Evolutionary conservation across 2,113 vertebrate species (phyloP).

Genomic region (Heterotis niloticus): DNA sequence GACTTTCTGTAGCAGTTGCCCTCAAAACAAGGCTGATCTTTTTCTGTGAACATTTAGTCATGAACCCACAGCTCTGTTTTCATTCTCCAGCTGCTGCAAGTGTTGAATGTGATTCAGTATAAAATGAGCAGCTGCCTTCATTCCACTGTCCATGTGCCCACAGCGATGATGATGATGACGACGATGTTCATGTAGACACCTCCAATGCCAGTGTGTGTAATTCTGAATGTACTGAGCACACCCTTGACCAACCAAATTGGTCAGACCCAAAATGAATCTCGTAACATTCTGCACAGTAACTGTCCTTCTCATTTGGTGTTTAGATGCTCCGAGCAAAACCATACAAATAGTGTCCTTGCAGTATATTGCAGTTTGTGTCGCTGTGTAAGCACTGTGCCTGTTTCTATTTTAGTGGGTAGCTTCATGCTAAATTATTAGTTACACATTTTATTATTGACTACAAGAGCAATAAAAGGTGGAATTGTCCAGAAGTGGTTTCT

Average conservation of each 20-base stretch:
- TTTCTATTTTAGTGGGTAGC: conserved; percentile 64
- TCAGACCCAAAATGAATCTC: conserved; percentile 8
- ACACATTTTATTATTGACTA: conserved; percentile 78
- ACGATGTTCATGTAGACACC: too few relatives aligned
- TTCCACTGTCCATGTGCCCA: too few relatives aligned
- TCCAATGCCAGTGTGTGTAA: not conserved
- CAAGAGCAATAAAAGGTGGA: conserved; percentile 90
- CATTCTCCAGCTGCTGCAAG: too few relatives aligned
- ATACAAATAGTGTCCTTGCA: conserved; percentile 60
- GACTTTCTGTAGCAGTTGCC: too few relatives aligned
- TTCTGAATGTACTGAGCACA: conserved; percentile 6
- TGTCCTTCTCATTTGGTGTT: conserved; percentile 51
- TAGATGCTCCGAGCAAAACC: conserved; percentile 58
- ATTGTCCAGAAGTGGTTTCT: conserved; percentile 53
- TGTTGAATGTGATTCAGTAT: too few relatives aligned
- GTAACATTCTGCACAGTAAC: conserved; percentile 30
- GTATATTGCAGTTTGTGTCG: conserved; percentile 66
- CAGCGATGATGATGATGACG: too few relatives aligned
- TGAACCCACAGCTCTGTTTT: too few relatives aligned
- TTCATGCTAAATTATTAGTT: conserved; percentile 73
- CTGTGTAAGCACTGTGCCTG: conserved; percentile 66
- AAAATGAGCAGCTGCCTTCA: too few relatives aligned
- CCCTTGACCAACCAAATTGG: not conserved
- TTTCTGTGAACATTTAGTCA: too few relatives aligned
- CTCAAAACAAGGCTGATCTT: too few relatives aligned